Percentiles rank a stretch among this genome's conserved stretches.
phyloP scores from a whole-genome alignment of 2,113 vertebrate species.

The Chitala chitala region DNA sequence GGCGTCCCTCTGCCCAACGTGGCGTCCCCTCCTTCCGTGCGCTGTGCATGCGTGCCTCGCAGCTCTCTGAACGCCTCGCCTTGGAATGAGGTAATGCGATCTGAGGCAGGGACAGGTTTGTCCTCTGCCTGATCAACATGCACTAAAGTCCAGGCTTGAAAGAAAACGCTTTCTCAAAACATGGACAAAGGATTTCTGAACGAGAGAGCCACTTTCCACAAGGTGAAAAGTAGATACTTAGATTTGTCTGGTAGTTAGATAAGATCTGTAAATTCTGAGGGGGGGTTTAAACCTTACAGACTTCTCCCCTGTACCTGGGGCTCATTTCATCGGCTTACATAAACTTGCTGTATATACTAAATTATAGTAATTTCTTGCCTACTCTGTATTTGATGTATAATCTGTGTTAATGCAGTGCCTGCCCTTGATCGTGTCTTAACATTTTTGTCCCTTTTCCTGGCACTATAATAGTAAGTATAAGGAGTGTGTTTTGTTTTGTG shows the following conservation, averaged over 20 bases:
- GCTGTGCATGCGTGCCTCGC: background rate
- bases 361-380: background rate
- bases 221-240: constrained; percentile 7
- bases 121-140: background rate
- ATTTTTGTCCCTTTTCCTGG: background rate
- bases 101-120: background rate
- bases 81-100: background rate
- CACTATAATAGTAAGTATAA: background rate
- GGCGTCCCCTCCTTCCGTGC: background rate
- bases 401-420: background rate
- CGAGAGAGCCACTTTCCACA: background rate
- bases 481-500: background rate
- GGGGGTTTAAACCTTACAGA: too few species aligned
- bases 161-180: background rate
- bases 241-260: background rate
- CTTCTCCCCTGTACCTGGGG: background rate
- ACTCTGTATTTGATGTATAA: background rate
- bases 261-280: background rate
- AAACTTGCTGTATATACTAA: background rate
- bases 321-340: background rate
- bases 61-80: background rate
- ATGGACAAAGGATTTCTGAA: background rate
- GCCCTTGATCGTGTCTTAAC: background rate
- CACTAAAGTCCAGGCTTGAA: background rate
- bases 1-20: background rate